Conservation (phyloP, 1,140 invertebrate species). For the Cryptotermes secundus region DNA sequence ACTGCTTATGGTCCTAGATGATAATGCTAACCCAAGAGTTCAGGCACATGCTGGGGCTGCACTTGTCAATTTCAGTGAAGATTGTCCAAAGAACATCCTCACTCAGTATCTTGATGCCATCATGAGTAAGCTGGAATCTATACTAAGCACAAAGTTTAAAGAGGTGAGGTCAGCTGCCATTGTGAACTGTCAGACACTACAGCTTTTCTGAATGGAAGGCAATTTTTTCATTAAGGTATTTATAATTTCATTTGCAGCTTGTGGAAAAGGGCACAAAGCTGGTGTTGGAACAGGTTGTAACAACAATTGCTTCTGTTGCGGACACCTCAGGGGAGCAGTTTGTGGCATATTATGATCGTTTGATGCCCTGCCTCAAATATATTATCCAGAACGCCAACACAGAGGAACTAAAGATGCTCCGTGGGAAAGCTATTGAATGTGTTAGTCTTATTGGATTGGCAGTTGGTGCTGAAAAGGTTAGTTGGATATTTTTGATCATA, state of each 20-base stretch:
- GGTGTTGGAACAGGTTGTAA: conserved; percentile 95
- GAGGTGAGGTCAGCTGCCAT: conserved; percentile 57
- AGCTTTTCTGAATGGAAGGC: not conserved
- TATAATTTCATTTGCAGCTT: conserved; percentile 55
- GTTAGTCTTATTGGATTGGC: conserved; percentile 97
- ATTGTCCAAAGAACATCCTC: conserved; percentile 94
- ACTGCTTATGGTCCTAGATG: conserved; percentile 86
- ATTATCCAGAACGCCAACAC: conserved; percentile 94
- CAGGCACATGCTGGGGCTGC: conserved; percentile 92
- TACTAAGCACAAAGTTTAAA: conserved; percentile 90
- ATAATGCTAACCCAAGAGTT: conserved; percentile 88
- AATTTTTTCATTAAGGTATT: not conserved
- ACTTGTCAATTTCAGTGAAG: conserved; percentile 98
- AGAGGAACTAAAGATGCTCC: conserved; percentile 81
- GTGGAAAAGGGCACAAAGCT: conserved; percentile 92
- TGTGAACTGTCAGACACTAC: not conserved
- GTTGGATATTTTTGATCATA: not conserved
- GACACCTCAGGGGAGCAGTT: conserved; percentile 98
- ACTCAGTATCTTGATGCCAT: conserved; percentile 87
- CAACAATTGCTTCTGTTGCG: conserved; percentile 98
- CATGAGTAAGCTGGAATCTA: conserved; percentile 87
- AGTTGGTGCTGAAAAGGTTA: conserved; percentile 88
- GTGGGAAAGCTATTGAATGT: conserved; percentile 97
- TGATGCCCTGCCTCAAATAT: conserved; percentile 97
- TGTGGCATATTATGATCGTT: conserved; percentile 74